Percentiles rank a stretch among this genome's conserved stretches.
Evolutionary conservation across 2,888 invertebrate species (phyloP).

Genomic region (Dicycla oo): DNA sequence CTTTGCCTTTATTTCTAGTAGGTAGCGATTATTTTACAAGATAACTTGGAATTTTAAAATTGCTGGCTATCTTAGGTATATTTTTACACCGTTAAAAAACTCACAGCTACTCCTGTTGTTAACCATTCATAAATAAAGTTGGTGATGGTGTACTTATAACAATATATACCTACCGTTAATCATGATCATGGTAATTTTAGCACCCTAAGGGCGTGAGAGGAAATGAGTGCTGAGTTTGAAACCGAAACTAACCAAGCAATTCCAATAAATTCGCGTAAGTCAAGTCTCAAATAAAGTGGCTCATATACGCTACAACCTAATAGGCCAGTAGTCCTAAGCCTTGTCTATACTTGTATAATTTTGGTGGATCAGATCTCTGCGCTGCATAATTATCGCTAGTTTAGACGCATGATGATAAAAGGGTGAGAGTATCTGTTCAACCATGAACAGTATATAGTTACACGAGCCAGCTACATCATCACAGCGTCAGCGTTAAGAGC

Average conservation of each 20-base stretch:
- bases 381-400: neutral
- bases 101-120: neutral
- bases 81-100: neutral
- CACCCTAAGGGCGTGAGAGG: neutral
- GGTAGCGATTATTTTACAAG: constrained; percentile 30
- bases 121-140: neutral
- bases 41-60: constrained; percentile 11
- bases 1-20: constrained; percentile 21
- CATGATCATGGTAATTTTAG: neutral
- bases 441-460: no score
- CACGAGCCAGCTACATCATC: no score
- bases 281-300: neutral
- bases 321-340: neutral
- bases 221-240: neutral
- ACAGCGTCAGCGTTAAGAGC: no score
- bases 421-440: no score
- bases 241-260: neutral
- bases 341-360: neutral
- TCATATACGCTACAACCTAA: neutral
- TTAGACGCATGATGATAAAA: no score
- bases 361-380: neutral
- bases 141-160: neutral
- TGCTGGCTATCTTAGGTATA: neutral
- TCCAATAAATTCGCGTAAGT: neutral
- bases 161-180: neutral